Base-by-base conservation (phyloP, 2,888 invertebrate genomes). In the Ophraella communa region DNA sequence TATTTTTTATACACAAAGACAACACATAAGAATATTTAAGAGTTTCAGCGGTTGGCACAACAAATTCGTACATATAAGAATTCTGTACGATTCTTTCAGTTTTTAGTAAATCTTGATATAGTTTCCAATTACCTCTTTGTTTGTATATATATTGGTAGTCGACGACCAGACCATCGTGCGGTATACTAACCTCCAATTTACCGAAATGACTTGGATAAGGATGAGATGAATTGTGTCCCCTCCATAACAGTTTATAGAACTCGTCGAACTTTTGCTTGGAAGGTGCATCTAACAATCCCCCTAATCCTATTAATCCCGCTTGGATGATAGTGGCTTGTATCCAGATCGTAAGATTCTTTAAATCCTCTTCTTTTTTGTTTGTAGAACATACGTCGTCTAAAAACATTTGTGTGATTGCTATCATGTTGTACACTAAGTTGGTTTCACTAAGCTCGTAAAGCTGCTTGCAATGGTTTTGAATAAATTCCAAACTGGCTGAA, bases 301-400 rank as follows among this genome's bases (percentile, higher is more conserved):
- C 95, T 24, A 94, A 83, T 0, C 93, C 92, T 94, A 95, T 95
- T 1, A 90, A 85, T 33, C 92, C 81, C 65, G 88, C 77, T 67
- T 79, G 85, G 45, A 87, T 75, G 10, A 86, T 77, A 3, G 85
- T 81, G 10, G 84, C 84, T 79, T 88, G 85, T 7, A 82, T 78
- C 86, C 85, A 86, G 67, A 79, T 73, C 5, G 80, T 73, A 11
- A 86, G 74, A 69, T 86, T 82, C 68, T 84, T 84, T 74, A 62
- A 81, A 81, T 80, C 80, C 35, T 83, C 79, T 23, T 77, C 77
- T 62, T 71, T 77, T 61, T 64, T 74, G 35, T 58, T 65, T 58
- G 73, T 73, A 7, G 69, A 68, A 4, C 75, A 71, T 2, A 80
- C 81, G 4, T 81, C 78, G 27, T 73, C 72, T 24, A 84, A 58